Evolutionary conservation across 2,888 invertebrate genomes (phyloP).

Genomic region (Brachylomia viminalis): DNA sequence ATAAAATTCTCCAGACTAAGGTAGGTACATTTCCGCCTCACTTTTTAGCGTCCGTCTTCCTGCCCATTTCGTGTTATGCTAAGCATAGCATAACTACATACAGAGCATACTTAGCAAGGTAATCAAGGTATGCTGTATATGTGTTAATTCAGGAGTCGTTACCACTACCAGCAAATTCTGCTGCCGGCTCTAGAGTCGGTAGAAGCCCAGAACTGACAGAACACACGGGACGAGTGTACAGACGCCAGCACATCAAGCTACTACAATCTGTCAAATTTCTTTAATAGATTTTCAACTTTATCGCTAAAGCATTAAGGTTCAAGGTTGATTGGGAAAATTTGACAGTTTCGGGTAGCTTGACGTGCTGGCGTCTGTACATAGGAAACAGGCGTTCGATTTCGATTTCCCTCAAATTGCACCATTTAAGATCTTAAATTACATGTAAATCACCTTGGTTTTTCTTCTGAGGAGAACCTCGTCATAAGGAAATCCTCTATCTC

Average conservation of each 20-base stretch:
- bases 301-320: no score
- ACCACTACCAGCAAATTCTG: not conserved
- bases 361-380: no score
- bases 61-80: not conserved
- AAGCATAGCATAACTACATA: not conserved
- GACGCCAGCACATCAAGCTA: no score
- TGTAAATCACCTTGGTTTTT: not conserved
- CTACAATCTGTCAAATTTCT: no score
- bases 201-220: not conserved
- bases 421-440: not conserved
- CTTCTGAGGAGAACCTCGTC: no score
- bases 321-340: no score
- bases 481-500: not conserved
- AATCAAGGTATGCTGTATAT: not conserved
- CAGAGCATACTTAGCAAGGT: not conserved
- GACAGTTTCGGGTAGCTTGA: no score
- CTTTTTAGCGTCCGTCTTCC: not conserved
- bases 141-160: not conserved
- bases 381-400: not conserved
- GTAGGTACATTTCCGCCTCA: conserved; percentile 63
- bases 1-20: conserved; percentile 80
- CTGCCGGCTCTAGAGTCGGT: not conserved
- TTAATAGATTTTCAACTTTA: no score
- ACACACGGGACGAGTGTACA: not conserved
- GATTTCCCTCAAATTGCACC: not conserved